These are phyloP conservation scores for Micrasema longulum DNA, from an alignment of 1,140 invertebrate genomes.

Conservation along the genomic window DNA sequence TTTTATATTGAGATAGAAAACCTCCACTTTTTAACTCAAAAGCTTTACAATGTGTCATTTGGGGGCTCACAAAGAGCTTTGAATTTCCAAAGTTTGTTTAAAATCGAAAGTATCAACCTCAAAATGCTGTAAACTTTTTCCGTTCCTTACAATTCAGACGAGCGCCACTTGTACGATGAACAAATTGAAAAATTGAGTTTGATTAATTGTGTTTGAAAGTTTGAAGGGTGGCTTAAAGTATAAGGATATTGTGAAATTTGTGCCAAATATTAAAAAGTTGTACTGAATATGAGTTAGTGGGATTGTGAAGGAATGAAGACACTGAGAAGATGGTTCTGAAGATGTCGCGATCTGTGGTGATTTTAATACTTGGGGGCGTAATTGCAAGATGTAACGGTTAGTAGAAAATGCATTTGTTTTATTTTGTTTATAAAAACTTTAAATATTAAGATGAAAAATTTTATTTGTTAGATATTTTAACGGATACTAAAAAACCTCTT, in stretches of 20 bases:
- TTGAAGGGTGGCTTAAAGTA: conserved; percentile 38
- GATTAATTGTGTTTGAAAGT: conserved; percentile 51
- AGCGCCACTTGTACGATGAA: conserved; percentile 39
- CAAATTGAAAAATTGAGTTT: conserved; percentile 53
- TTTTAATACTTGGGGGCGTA: conserved; percentile 29
- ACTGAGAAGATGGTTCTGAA: conserved; percentile 25
- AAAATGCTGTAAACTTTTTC: conserved; percentile 37
- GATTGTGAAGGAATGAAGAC: conserved; percentile 32
- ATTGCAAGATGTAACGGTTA: conserved; percentile 27
- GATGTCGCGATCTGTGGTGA: conserved; percentile 35
- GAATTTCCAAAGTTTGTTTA: conserved; percentile 37
- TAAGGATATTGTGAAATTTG: conserved; percentile 29
- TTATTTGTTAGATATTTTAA: too few species aligned
- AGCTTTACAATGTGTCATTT: conserved; percentile 25
- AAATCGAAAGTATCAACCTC: conserved; percentile 30
- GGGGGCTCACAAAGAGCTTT: conserved; percentile 11
- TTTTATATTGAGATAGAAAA: too few species aligned
- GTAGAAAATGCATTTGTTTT: conserved; percentile 26
- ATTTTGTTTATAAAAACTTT: too few species aligned
- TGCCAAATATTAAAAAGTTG: conserved; percentile 44
- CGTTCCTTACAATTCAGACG: conserved; percentile 24
- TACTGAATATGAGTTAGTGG: conserved; percentile 46
- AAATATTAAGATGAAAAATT: too few species aligned
- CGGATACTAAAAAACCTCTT: too few species aligned
- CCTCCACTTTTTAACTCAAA: conserved; percentile 19